phyloP scores from a whole-genome alignment of 1,140 invertebrate species.

The Drosophila kohkoa region DNA sequence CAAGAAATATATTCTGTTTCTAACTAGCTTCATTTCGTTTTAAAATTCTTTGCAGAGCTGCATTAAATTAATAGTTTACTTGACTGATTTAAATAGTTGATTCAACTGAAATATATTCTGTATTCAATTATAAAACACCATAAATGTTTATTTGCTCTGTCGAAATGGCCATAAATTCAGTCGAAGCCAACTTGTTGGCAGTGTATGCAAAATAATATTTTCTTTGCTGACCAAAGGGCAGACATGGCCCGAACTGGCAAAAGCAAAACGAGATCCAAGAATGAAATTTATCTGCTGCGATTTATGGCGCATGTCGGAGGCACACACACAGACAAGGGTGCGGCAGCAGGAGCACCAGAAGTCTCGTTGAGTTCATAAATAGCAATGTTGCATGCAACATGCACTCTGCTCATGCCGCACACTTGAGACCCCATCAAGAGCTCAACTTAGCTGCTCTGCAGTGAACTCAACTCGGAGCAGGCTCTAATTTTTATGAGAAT shows the following conservation, averaged over 20 bases:
- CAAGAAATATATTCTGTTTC: too few relatives aligned
- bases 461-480: slow-evolving; percentile 40
- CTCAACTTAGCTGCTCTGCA: slow-evolving; percentile 24
- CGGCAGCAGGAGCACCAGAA: slow-evolving; percentile 16
- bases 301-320: slow-evolving; percentile 66
- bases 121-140: too few relatives aligned
- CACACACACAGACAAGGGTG: slow-evolving; percentile 19
- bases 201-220: slow-evolving; percentile 64
- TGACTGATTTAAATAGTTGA: too few relatives aligned
- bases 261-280: slow-evolving; percentile 70
- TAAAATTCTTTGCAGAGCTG: too few relatives aligned
- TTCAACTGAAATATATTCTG: too few relatives aligned
- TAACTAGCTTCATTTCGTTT: too few relatives aligned
- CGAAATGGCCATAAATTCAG: neutral
- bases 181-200: neutral
- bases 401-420: slow-evolving; percentile 46
- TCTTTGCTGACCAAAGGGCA: slow-evolving; percentile 49
- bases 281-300: slow-evolving; percentile 78
- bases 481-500: slow-evolving; percentile 80
- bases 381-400: slow-evolving; percentile 79
- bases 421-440: slow-evolving; percentile 36
- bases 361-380: slow-evolving; percentile 76
- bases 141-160: neutral
- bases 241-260: slow-evolving; percentile 32
- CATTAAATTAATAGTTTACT: too few relatives aligned